phyloP scores from a whole-genome alignment of 2,888 invertebrate genomes.

The Nomada goodeniana region DNA sequence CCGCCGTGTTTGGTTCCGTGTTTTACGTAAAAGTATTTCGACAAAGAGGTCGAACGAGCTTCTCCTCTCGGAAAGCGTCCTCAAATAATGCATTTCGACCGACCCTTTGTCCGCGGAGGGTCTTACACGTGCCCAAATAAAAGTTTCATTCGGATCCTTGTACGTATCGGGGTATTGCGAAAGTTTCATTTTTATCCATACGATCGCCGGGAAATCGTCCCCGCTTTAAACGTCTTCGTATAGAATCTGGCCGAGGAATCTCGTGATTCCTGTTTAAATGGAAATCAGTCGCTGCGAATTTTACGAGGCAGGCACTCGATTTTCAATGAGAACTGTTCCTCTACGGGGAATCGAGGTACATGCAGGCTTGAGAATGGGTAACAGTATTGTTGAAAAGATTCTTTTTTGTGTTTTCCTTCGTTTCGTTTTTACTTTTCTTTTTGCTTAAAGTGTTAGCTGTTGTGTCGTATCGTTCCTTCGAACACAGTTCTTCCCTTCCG shows the following conservation, averaged over 20 bases:
- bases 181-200: neutral
- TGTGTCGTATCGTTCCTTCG: too few relatives aligned
- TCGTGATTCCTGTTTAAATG: neutral
- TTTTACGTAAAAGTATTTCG: conserved; percentile 10
- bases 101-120: neutral
- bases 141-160: neutral
- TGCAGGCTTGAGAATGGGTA: neutral
- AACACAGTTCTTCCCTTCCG: too few relatives aligned
- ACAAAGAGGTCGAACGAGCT: neutral
- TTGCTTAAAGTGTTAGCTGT: too few relatives aligned
- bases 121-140: conserved; percentile 9
- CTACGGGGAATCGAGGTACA: neutral
- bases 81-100: conserved; percentile 5
- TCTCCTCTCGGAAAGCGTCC: neutral
- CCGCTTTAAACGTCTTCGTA: conserved; percentile 6
- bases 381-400: neutral
- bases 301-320: neutral
- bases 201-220: neutral
- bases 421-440: too few relatives aligned
- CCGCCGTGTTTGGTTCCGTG: neutral
- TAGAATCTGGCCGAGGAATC: neutral
- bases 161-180: neutral
- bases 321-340: neutral
- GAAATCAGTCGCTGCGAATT: neutral
- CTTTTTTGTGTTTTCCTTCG: too few relatives aligned